These are phyloP conservation scores for Hipposideros larvatus DNA, from an alignment of 2,797 vertebrate genomes.

Conservation along the genomic window DNA sequence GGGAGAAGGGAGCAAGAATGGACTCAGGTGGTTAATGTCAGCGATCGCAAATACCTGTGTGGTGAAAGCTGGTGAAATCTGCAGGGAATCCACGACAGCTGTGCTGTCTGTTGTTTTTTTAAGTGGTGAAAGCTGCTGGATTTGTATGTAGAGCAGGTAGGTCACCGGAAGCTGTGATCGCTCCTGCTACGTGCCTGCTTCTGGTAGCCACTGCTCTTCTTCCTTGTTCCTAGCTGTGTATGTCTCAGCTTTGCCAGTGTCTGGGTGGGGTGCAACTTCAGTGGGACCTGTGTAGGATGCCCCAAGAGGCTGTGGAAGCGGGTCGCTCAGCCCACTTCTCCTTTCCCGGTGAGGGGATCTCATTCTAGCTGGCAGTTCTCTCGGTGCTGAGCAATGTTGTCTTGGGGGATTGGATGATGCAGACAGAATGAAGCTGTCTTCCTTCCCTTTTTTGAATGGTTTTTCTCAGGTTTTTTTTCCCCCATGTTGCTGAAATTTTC, in stretches of 20 bases:
- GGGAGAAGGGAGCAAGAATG: neutral
- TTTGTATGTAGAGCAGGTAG: neutral
- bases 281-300: neutral
- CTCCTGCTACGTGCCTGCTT: neutral
- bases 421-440: neutral
- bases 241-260: neutral
- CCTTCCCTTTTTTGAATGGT: neutral
- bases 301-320: neutral
- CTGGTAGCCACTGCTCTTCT: neutral
- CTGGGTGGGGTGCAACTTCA: neutral
- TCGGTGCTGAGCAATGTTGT: neutral
- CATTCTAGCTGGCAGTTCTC: neutral
- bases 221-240: neutral
- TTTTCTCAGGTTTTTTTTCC: neutral
- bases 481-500: neutral
- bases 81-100: neutral
- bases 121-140: neutral
- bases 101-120: neutral
- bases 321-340: neutral
- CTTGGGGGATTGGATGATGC: neutral
- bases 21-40: neutral
- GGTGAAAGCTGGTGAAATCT: neutral
- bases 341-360: neutral
- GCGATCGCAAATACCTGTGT: neutral
- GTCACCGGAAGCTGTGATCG: accelerated